phyloP scores from a whole-genome alignment of 2,797 vertebrate species.

The Thripadectes ignobilis region DNA sequence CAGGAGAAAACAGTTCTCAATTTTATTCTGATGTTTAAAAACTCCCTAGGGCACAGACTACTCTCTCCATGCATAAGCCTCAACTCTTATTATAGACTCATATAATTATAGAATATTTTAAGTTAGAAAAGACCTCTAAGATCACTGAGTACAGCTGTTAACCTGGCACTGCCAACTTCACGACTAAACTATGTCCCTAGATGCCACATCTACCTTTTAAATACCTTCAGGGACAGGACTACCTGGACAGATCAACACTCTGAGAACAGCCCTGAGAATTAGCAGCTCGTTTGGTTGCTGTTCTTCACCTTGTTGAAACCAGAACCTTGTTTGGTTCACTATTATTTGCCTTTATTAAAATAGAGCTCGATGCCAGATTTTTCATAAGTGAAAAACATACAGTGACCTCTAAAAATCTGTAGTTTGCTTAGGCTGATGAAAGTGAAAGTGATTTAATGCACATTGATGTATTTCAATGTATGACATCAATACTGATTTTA shows the following conservation, averaged over 20 bases:
- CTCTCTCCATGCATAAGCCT: not conserved
- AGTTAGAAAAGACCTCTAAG: not conserved
- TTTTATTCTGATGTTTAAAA: slow-evolving; percentile 28
- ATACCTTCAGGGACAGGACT: not conserved
- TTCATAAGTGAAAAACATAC: not conserved
- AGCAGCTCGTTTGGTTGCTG: not conserved
- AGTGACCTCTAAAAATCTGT: not conserved
- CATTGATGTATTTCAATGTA: not conserved
- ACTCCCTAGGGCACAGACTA: not conserved
- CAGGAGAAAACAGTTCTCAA: slow-evolving; percentile 9
- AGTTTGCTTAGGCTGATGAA: not conserved
- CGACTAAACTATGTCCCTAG: not conserved
- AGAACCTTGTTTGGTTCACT: not conserved
- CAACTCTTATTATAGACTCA: not conserved
- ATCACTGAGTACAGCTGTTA: not conserved
- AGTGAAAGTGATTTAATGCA: not conserved
- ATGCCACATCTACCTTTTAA: not conserved
- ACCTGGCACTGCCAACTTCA: not conserved
- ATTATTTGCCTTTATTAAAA: not conserved
- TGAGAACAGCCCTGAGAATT: not conserved
- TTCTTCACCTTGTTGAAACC: not conserved
- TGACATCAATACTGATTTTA: not conserved
- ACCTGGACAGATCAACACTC: not conserved
- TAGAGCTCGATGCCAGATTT: not conserved
- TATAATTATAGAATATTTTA: not conserved